A percentile compares a stretch with the other conserved stretches of the same genome.
These are phyloP conservation scores for Leucophenga montana DNA, from an alignment of 2,888 invertebrate species.

Conservation along the genomic window DNA sequence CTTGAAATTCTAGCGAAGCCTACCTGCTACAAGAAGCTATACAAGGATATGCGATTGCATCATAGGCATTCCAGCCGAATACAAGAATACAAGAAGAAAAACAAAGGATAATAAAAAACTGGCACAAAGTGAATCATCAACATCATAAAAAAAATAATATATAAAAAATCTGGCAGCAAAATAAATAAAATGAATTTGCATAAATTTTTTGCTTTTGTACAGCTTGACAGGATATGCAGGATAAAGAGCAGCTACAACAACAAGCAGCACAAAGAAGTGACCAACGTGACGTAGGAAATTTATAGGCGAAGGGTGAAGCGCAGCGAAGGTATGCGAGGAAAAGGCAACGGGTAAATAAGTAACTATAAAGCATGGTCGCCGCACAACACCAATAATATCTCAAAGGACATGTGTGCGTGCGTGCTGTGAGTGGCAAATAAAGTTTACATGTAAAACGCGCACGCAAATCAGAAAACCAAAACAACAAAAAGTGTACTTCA, in stretches of 20 bases:
- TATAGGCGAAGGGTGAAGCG: not conserved
- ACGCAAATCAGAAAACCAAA: slow-evolving; percentile 42
- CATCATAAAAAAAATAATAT: slow-evolving; percentile 11
- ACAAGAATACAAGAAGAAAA: not conserved
- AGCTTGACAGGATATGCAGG: not conserved
- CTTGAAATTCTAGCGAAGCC: slow-evolving; percentile 5
- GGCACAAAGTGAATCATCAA: slow-evolving; percentile 57
- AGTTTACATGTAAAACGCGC: slow-evolving; percentile 53
- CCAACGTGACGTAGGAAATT: not conserved
- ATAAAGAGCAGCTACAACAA: not conserved
- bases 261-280: not conserved
- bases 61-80: slow-evolving; percentile 55
- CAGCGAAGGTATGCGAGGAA: not conserved
- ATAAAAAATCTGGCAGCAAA: slow-evolving; percentile 8
- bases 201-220: not conserved
- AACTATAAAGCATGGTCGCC: no score
- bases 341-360: not conserved
- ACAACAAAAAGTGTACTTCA: not conserved
- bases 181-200: slow-evolving; percentile 35
- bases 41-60: slow-evolving; percentile 59
- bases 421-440: slow-evolving; percentile 41
- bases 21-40: slow-evolving; percentile 29
- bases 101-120: slow-evolving; percentile 33
- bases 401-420: slow-evolving; percentile 54
- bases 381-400: not conserved